phyloP scores from a whole-genome alignment of 2,113 vertebrate species.

The Nesogale talazaci region DNA sequence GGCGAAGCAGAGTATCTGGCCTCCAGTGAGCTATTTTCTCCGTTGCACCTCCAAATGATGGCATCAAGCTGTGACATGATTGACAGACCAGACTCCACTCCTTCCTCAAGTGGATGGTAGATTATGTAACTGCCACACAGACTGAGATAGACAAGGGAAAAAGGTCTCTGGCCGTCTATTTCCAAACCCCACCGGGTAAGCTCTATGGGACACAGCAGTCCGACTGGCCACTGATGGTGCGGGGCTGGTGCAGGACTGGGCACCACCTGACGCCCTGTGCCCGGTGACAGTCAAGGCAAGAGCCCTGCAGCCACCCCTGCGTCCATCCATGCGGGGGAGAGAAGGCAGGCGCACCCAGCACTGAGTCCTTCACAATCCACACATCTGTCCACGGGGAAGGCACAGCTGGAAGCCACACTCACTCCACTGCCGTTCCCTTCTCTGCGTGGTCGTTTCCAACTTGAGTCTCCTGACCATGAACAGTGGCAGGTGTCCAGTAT shows the following conservation, averaged over 20 bases:
- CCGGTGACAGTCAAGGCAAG: background rate
- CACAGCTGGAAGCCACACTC: background rate
- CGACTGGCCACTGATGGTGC: background rate
- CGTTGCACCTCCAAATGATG: too few relatives aligned
- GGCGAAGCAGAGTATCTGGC: too few relatives aligned
- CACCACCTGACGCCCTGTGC: background rate
- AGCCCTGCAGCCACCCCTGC: background rate
- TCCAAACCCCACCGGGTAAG: background rate
- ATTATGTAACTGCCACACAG: too few relatives aligned
- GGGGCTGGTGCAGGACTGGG: background rate
- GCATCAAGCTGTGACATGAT: too few relatives aligned
- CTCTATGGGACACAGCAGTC: background rate
- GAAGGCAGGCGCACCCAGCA: background rate
- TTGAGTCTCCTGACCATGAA: slow-evolving; percentile 10
- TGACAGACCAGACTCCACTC: too few relatives aligned
- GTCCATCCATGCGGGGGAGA: background rate
- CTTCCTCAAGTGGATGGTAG: too few relatives aligned
- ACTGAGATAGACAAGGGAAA: background rate
- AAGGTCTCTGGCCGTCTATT: background rate
- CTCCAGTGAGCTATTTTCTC: too few relatives aligned
- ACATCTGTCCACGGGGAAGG: background rate
- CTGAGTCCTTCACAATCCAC: background rate
- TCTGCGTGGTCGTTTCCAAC: background rate
- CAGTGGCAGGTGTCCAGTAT: slow-evolving; percentile 44
- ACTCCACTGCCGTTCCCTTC: background rate